A percentile compares a stretch with the other conserved stretches of the same genome.
Conservation (phyloP, 2,797 vertebrate species). For the Paramormyrops hopkinsi region DNA sequence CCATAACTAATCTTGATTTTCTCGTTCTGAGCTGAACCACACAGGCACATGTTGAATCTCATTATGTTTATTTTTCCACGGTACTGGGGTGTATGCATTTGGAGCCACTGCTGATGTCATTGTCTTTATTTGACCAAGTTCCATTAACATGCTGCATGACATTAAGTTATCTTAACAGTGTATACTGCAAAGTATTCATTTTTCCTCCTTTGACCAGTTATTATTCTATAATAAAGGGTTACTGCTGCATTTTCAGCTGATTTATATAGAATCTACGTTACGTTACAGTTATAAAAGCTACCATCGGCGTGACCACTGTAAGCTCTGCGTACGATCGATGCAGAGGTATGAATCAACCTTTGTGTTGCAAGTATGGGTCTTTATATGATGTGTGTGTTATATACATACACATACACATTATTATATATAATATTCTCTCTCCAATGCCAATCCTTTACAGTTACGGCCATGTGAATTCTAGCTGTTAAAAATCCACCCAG, state of each 20-base stretch:
- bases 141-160: neutral
- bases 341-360: neutral
- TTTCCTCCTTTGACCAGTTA: neutral
- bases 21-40: neutral
- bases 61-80: neutral
- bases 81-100: neutral
- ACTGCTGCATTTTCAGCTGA: neutral
- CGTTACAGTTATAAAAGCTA: neutral
- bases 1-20: neutral
- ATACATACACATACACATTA: neutral
- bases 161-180: neutral
- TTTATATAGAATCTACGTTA: neutral
- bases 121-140: neutral
- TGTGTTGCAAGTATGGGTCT: neutral
- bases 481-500: neutral
- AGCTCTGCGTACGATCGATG: neutral
- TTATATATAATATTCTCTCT: neutral
- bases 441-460: neutral
- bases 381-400: neutral
- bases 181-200: neutral
- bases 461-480: neutral
- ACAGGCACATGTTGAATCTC: neutral
- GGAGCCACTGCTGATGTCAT: neutral
- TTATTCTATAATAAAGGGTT: neutral
- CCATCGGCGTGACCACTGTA: neutral